Percentiles rank a stretch among this genome's conserved stretches.
Evolutionary conservation across 2,888 invertebrate genomes (phyloP).

Genomic region (Baronia brevicornis): DNA sequence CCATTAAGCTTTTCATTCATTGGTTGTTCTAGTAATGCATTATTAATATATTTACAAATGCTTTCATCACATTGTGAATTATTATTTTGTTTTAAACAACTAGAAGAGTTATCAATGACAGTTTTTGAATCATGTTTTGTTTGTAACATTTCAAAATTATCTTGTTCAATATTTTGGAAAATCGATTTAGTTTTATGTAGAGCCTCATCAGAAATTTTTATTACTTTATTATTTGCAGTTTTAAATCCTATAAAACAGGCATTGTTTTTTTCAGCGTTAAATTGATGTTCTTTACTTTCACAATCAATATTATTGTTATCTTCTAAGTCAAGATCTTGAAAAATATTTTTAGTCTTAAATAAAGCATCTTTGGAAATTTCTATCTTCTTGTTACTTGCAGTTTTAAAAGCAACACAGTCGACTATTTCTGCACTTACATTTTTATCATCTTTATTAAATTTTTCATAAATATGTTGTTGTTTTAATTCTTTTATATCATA

Average conservation of each 20-base stretch:
- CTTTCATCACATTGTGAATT: no score
- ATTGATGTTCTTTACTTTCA: slow-evolving; percentile 3
- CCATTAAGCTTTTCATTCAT: not conserved
- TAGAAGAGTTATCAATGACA: no score
- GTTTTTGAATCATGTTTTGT: slow-evolving; percentile 5
- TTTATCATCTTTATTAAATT: not conserved
- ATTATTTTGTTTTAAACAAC: no score
- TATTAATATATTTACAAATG: no score
- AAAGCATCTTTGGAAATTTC: slow-evolving; percentile 28
- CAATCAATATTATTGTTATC: no score
- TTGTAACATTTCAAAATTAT: slow-evolving; percentile 1
- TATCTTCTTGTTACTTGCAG: slow-evolving; percentile 41
- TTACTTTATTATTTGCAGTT: slow-evolving; percentile 34
- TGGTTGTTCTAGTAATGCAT: no score
- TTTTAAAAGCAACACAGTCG: no score
- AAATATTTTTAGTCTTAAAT: slow-evolving; percentile 24
- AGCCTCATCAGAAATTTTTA: slow-evolving; percentile 32
- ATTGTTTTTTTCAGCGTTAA: not conserved
- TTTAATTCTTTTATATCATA: slow-evolving; percentile 3
- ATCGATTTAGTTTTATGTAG: slow-evolving; percentile 36
- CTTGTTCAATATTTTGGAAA: slow-evolving; percentile 28
- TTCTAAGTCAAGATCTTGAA: slow-evolving; percentile 23
- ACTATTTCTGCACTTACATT: not conserved
- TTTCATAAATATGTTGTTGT: not conserved
- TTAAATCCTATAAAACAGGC: slow-evolving; percentile 28